Conservation (phyloP, 2,797 vertebrate species). For the Poecilia gillii region DNA sequence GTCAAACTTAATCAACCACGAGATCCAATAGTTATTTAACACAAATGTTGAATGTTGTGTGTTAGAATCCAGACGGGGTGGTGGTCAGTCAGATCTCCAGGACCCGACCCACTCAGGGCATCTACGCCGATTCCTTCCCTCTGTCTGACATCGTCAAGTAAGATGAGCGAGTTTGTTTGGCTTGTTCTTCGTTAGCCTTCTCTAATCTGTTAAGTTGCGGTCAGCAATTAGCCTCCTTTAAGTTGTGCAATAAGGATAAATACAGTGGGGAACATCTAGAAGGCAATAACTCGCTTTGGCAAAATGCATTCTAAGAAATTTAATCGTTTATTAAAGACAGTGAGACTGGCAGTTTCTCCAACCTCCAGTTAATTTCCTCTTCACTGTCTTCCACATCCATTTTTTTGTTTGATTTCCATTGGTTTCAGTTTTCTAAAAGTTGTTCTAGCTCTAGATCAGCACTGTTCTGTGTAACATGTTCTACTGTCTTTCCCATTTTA, state of each 20-base stretch:
- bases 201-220: background rate
- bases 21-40: background rate
- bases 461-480: background rate
- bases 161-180: slow-evolving; percentile 7
- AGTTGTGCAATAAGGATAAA: background rate
- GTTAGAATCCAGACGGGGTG: slow-evolving; percentile 75
- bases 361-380: background rate
- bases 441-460: background rate
- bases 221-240: background rate
- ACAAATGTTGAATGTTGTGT: background rate
- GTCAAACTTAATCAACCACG: background rate
- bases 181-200: background rate
- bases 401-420: background rate
- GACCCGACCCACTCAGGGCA: slow-evolving; percentile 41
- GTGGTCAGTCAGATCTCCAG: slow-evolving; percentile 61
- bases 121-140: slow-evolving; percentile 46
- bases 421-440: background rate
- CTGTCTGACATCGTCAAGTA: slow-evolving; percentile 75
- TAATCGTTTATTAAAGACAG: background rate
- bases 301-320: background rate
- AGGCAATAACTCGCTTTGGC: background rate
- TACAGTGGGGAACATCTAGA: background rate
- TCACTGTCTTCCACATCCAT: background rate
- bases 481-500: background rate
- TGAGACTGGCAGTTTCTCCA: background rate